These are phyloP conservation scores for Chelon auratus DNA, from an alignment of 2,797 vertebrate genomes.

Conservation along the genomic window DNA sequence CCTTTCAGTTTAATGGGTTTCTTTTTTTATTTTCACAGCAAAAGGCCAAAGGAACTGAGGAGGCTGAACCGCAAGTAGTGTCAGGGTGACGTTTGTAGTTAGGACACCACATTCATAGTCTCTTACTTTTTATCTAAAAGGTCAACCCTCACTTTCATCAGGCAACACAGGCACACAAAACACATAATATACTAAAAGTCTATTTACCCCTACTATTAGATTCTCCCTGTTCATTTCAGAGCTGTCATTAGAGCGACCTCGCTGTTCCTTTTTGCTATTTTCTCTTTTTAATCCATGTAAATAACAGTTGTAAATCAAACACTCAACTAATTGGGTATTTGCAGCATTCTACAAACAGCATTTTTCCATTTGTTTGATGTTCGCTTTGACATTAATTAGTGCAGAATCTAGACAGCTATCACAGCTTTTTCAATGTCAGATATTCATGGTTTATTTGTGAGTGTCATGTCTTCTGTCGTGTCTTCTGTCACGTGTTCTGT, in stretches of 20 bases:
- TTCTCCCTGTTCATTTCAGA: conserved; percentile 25
- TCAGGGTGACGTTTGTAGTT: conserved; percentile 46
- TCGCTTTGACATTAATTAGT: conserved; percentile 65
- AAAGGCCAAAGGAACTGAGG: conserved; percentile 38
- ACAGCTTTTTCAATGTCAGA: conserved; percentile 24
- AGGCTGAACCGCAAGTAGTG: conserved; percentile 46
- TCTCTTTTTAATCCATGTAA: conserved; percentile 40
- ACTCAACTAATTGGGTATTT: conserved; percentile 53
- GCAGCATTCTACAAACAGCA: conserved; percentile 44
- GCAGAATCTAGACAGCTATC: conserved; percentile 21
- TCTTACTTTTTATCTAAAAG: conserved; percentile 31
- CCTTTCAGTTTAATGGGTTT: conserved; percentile 46
- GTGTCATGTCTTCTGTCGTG: too few relatives aligned
- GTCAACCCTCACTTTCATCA: conserved; percentile 8
- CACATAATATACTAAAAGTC: conserved; percentile 3
- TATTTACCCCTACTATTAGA: neutral
- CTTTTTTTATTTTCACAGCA: conserved; percentile 23
- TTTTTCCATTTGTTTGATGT: conserved; percentile 49
- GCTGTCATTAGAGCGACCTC: conserved; percentile 33
- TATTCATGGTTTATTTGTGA: conserved; percentile 17
- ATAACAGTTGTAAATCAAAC: conserved; percentile 42
- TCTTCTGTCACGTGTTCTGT: too few relatives aligned
- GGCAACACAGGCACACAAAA: neutral
- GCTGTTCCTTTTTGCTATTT: conserved; percentile 25
- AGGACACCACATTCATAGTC: conserved; percentile 23